Evolutionary conservation across 1,140 invertebrate genomes (phyloP), one percentile per base, ranked within the genome.

Genomic region (Rhopalosiphum padi): DNA sequence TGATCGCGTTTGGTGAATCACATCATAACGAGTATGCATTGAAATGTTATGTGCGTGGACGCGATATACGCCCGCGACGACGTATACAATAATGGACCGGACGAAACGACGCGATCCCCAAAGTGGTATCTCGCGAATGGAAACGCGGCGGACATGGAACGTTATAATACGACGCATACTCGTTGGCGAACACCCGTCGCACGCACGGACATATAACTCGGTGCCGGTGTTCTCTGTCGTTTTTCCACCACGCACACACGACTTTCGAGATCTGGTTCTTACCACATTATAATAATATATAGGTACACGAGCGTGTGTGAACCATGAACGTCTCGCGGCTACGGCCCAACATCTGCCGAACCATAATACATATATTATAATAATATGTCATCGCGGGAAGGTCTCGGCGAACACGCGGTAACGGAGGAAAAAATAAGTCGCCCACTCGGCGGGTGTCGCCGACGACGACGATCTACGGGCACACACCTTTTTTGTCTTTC

Each of bases 401-500:
- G 48, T 85, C 46, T 89, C 35, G 37, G 25, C n/a, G 30, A 35
- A 37, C 18, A 53, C n/a, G 30, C 41, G 11, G 30, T n/a, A 60
- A 90, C 48, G 48, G 48, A 86, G 46, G 48, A 83, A 93, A 90
- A 90, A 90, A 87, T n/a, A 41, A 82, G 48, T 41, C 82, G 91
- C 91, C 91, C 91, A 93, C 91, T 85, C 68, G 60, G 60, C 87
- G 53, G 53, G 37, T 68, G 55, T 60, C 53, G 91, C 48, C 90
- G 89, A 82, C 43, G 55, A 89, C 87, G 60, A 37, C 89, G 89
- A 60, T 68, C 23, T 60, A 68, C 87, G 23, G 15, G 48, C 41
- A 15, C 89, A 25, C 9, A 90, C 53, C 48, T 93, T 93, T 93
- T 93, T 41, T 86, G 91, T 93, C 91, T 93, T 46, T 93, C 68